Conservation (phyloP, 1,140 invertebrate species). For the Anoplophora glabripennis region DNA sequence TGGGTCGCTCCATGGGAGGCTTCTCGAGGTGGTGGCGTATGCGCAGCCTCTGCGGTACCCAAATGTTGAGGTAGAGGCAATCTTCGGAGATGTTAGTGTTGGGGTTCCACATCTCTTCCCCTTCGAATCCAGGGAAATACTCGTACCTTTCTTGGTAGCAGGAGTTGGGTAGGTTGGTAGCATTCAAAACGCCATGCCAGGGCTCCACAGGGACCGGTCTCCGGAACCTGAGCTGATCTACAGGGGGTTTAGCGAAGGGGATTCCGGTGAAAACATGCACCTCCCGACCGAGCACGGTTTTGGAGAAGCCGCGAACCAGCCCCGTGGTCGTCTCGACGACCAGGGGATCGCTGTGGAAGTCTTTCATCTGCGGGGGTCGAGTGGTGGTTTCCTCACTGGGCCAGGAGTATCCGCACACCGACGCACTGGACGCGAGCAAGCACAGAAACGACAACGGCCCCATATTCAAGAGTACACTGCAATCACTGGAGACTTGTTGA, state of each 20-base stretch:
- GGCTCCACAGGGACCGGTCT: constrained; percentile 79
- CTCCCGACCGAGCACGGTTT: constrained; percentile 72
- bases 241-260: constrained; percentile 90
- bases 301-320: constrained; percentile 71
- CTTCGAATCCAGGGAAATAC: constrained; percentile 83
- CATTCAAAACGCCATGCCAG: constrained; percentile 81
- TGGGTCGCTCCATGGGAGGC: constrained; percentile 53
- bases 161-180: constrained; percentile 74
- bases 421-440: constrained; percentile 15
- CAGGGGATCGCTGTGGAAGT: constrained; percentile 65
- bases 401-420: constrained; percentile 43
- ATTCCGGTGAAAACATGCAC: constrained; percentile 91
- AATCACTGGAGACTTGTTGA: background rate
- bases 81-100: constrained; percentile 91
- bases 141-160: constrained; percentile 85
- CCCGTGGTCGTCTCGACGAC: constrained; percentile 79
- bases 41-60: constrained; percentile 77
- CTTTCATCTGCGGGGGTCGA: constrained; percentile 53
- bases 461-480: constrained; percentile 13
- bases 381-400: constrained; percentile 51
- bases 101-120: constrained; percentile 95
- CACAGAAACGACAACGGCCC: constrained; percentile 17
- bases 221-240: constrained; percentile 82
- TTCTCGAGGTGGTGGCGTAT: constrained; percentile 63
- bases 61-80: constrained; percentile 90